Percentiles rank a stretch among this genome's conserved stretches.
phyloP scores from a whole-genome alignment of 2,888 invertebrate genomes.

The Polylopha cassiicola region DNA sequence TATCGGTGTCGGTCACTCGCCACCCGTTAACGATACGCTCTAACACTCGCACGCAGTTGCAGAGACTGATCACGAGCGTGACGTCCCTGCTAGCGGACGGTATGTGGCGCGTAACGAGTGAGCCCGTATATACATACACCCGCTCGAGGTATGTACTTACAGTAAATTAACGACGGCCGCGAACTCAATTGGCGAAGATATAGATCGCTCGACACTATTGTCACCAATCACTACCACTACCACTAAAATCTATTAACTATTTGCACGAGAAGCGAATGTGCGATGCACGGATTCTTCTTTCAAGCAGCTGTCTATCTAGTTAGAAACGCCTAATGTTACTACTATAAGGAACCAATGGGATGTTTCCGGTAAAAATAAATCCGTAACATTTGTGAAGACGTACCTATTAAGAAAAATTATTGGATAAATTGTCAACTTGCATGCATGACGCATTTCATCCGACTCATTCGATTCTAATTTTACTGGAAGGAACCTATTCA shows the following conservation, averaged over 20 bases:
- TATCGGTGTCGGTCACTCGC: slow-evolving; percentile 15
- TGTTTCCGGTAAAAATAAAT: slow-evolving; percentile 50
- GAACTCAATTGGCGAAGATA: slow-evolving; percentile 54
- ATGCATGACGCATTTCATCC: slow-evolving; percentile 16
- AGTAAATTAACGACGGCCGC: slow-evolving; percentile 10
- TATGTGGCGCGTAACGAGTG: slow-evolving; percentile 29
- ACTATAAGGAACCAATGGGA: slow-evolving; percentile 55
- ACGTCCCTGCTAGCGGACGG: slow-evolving; percentile 32
- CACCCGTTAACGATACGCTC: slow-evolving; percentile 29
- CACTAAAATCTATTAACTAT: slow-evolving; percentile 65
- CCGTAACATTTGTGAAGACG: slow-evolving; percentile 10
- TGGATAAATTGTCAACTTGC: slow-evolving; percentile 1
- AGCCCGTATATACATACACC: no score
- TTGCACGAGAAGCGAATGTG: slow-evolving; percentile 77
- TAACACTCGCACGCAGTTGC: slow-evolving; percentile 38
- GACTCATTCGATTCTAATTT: slow-evolving; percentile 31
- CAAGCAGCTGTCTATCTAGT: slow-evolving; percentile 75
- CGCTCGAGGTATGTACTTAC: slow-evolving; percentile 44
- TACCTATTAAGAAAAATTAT: slow-evolving; percentile 2
- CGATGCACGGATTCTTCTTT: slow-evolving; percentile 75
- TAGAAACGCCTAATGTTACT: slow-evolving; percentile 73
- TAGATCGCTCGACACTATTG: slow-evolving; percentile 66
- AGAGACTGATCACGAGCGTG: slow-evolving; percentile 31
- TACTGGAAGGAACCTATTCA: slow-evolving; percentile 65
- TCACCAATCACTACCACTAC: slow-evolving; percentile 68